phyloP scores from a whole-genome alignment of 2,797 vertebrate genomes.

The Amphiprion clarkii region DNA sequence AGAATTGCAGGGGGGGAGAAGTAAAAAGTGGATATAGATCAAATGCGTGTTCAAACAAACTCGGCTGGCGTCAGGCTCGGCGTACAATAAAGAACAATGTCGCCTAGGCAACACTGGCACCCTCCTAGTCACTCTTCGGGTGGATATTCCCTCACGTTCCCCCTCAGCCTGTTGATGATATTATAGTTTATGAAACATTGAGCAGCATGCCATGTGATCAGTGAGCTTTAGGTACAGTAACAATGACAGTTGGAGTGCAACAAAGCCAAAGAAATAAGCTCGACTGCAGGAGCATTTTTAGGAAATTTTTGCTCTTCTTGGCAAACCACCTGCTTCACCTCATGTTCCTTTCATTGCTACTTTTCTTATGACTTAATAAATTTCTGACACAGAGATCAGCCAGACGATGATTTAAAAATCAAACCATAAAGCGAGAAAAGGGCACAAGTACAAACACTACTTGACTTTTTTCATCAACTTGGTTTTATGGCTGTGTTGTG shows the following conservation, averaged over 20 bases:
- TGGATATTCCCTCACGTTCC: slow-evolving; percentile 36
- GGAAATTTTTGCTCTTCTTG: background rate
- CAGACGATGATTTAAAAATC: slow-evolving; percentile 49
- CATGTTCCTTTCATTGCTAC: slow-evolving; percentile 20
- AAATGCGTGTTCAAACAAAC: slow-evolving; percentile 80
- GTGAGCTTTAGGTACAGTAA: slow-evolving; percentile 26
- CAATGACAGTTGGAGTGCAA: slow-evolving; percentile 35
- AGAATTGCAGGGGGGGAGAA: slow-evolving; percentile 49
- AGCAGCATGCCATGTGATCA: slow-evolving; percentile 1
- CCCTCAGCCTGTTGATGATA: slow-evolving; percentile 33
- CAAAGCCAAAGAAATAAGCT: slow-evolving; percentile 6
- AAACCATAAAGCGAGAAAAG: slow-evolving; percentile 30
- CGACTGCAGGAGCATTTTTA: slow-evolving; percentile 5
- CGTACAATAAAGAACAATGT: slow-evolving; percentile 81
- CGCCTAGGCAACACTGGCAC: slow-evolving; percentile 71
- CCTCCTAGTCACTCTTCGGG: slow-evolving; percentile 7
- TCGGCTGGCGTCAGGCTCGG: slow-evolving; percentile 53
- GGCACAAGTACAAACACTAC: slow-evolving; percentile 49
- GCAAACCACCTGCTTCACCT: slow-evolving; percentile 22
- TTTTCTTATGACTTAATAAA: slow-evolving; percentile 41
- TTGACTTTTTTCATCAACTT: slow-evolving; percentile 54
- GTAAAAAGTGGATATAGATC: slow-evolving; percentile 76
- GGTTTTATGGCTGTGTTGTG: slow-evolving; percentile 41
- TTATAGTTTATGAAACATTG: slow-evolving; percentile 47
- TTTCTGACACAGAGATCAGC: slow-evolving; percentile 32